phyloP scores from a whole-genome alignment of 30 jellyfish, hydroid and myxozoan genomes.

The Turritopsis rubra region DNA sequence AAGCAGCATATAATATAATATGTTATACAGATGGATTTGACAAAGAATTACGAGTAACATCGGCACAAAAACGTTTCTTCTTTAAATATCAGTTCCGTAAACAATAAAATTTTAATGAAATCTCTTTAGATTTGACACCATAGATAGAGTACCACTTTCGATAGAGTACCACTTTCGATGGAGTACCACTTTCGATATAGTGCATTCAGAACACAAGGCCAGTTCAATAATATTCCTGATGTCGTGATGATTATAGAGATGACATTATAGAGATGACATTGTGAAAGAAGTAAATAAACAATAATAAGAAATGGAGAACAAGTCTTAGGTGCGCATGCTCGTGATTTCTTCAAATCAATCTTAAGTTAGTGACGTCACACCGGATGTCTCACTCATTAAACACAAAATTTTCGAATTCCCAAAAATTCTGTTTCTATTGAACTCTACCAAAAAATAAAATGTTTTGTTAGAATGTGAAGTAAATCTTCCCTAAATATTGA shows the following conservation, averaged over 20 bases:
- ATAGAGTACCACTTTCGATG: not conserved
- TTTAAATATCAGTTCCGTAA: not conserved
- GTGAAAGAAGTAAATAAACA: not conserved
- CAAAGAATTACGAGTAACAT: not conserved
- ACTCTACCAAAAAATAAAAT: not conserved
- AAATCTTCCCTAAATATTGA: not conserved
- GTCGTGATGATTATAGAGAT: not conserved
- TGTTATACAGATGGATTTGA: not conserved
- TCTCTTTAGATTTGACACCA: not conserved
- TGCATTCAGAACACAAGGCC: not conserved
- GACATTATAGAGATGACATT: not conserved
- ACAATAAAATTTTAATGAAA: not conserved
- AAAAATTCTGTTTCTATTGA: not conserved
- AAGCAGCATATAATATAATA: not conserved
- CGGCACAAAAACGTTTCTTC: not conserved
- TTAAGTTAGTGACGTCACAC: no score
- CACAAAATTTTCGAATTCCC: not conserved
- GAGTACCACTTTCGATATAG: not conserved
- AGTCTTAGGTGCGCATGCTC: not conserved
- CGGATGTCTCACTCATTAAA: not conserved
- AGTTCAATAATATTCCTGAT: not conserved
- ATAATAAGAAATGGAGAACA: not conserved
- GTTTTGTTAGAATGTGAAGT: not conserved
- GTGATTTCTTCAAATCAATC: not conserved
- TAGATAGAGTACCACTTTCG: not conserved